Evolutionary conservation across 2,797 vertebrate genomes (phyloP).

Genomic region (Acipenser oxyrinchus): DNA sequence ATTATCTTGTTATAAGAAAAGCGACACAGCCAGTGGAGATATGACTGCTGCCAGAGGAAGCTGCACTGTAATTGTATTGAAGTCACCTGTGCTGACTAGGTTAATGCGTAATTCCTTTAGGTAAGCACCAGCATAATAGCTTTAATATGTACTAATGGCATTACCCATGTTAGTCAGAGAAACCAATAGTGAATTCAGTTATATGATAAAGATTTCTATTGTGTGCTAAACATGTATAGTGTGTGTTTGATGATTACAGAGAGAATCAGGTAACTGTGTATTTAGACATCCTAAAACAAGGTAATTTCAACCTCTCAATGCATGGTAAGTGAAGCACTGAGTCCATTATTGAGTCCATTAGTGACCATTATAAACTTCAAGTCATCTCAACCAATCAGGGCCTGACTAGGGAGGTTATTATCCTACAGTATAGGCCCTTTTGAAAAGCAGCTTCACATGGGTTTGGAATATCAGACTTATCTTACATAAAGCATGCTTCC

Average conservation of each 20-base stretch:
- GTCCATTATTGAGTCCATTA: conserved; percentile 28
- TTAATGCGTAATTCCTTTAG: conserved; percentile 45
- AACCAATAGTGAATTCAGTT: conserved; percentile 10
- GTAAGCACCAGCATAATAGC: conserved; percentile 58
- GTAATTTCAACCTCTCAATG: too few relatives aligned
- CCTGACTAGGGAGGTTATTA: too few relatives aligned
- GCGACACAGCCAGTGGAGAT: conserved; percentile 23
- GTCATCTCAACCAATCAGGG: too few relatives aligned
- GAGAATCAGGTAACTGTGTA: conserved; percentile 25
- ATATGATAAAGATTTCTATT: conserved; percentile 17
- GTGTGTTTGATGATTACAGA: conserved; percentile 31
- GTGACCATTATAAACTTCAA: conserved; percentile 10
- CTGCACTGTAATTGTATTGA: conserved; percentile 16
- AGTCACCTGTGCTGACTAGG: conserved; percentile 28
- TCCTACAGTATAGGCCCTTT: too few relatives aligned
- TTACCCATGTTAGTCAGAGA: conserved; percentile 36
- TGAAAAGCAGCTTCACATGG: too few relatives aligned
- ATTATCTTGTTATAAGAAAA: not conserved
- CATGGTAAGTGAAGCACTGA: too few relatives aligned
- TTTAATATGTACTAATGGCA: conserved; percentile 49
- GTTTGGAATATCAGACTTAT: too few relatives aligned
- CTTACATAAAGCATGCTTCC: too few relatives aligned
- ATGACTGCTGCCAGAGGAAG: conserved; percentile 25
- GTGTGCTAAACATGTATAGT: conserved; percentile 35
- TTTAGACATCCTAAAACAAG: too few relatives aligned